phyloP scores from a whole-genome alignment of 2,797 vertebrate genomes.

The Rallus crepitans region DNA sequence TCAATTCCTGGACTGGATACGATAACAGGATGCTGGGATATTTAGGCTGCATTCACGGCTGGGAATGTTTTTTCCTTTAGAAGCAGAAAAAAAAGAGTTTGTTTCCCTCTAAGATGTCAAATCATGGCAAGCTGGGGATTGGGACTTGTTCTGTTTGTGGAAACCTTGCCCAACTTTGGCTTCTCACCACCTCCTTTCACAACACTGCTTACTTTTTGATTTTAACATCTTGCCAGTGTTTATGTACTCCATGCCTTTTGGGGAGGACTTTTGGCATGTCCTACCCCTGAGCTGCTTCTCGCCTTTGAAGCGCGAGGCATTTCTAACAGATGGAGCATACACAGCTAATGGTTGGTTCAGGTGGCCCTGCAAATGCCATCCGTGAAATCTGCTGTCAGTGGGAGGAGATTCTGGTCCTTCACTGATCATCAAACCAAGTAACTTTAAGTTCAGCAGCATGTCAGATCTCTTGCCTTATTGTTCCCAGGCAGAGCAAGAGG shows the following conservation, averaged over 20 bases:
- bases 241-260: not conserved
- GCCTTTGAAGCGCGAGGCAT: not conserved
- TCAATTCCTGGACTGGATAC: slow-evolving; percentile 30
- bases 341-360: not conserved
- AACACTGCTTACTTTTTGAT: not conserved
- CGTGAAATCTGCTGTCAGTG: not conserved
- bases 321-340: not conserved
- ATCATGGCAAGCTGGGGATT: not conserved
- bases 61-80: slow-evolving; percentile 32
- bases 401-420: not conserved
- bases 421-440: not conserved
- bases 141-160: not conserved
- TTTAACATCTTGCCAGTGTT: not conserved
- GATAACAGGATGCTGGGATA: slow-evolving; percentile 34
- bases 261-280: not conserved
- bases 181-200: not conserved
- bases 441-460: not conserved
- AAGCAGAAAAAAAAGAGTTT: not conserved
- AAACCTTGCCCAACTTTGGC: not conserved
- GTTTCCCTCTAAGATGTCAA: slow-evolving; percentile 11
- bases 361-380: not conserved
- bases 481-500: not conserved
- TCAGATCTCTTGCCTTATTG: not conserved
- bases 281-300: not conserved
- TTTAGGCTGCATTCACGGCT: slow-evolving; percentile 1